phyloP scores from a whole-genome alignment of 2,113 vertebrate genomes.

The Puntigrus tetrazona region DNA sequence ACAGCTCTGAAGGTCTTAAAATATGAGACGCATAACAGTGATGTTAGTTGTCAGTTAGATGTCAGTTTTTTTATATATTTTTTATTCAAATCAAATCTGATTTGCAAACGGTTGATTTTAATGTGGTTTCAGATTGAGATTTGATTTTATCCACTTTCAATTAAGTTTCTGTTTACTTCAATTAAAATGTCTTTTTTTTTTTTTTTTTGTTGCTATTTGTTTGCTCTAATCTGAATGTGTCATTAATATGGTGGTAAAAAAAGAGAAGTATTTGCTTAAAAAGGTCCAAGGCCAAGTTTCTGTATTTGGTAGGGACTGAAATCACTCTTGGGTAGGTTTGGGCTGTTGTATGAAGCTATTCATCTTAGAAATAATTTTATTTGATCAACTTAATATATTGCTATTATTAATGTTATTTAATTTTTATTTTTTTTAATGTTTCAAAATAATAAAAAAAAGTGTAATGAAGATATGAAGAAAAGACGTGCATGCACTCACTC shows the following conservation, averaged over 20 bases:
- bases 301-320: slow-evolving; percentile 43
- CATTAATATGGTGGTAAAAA: slow-evolving; percentile 48
- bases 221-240: slow-evolving; percentile 64
- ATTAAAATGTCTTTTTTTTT: too few relatives aligned
- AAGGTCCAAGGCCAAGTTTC: slow-evolving; percentile 32
- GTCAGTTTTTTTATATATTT: not conserved
- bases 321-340: slow-evolving; percentile 25
- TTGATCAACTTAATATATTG: slow-evolving; percentile 74
- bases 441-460: too few relatives aligned
- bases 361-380: slow-evolving; percentile 59
- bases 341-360: slow-evolving; percentile 50
- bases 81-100: not conserved
- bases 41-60: too few relatives aligned
- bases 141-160: too few relatives aligned
- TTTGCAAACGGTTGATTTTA: not conserved
- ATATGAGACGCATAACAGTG: not conserved
- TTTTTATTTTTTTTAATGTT: slow-evolving; percentile 66
- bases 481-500: too few relatives aligned
- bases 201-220: too few relatives aligned
- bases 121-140: not conserved
- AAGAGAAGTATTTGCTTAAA: slow-evolving; percentile 41
- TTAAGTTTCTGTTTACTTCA: too few relatives aligned
- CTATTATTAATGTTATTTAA: slow-evolving; percentile 73
- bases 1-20: not conserved
- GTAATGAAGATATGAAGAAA: too few relatives aligned